Base-by-base conservation (phyloP, 1,140 invertebrate genomes). In the Drosophila parabipectinata region DNA sequence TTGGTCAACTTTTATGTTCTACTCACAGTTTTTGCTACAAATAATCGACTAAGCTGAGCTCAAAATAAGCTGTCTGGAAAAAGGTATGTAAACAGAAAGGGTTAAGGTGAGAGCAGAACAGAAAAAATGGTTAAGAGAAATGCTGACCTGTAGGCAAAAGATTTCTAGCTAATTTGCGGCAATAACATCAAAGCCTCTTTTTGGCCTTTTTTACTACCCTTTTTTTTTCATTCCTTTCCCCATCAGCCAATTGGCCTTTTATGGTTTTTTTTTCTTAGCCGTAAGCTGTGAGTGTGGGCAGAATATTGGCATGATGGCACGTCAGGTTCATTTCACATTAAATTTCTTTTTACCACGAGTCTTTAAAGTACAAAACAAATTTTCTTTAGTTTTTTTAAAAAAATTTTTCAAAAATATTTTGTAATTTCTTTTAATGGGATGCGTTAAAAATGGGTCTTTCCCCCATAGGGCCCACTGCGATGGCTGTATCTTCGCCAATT, bases 141-240 rank as follows among this genome's bases (percentile, higher is more conserved):
- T 51, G 51, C 32, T 67, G 72, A 81, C 84, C 69, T 76, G 56
- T 57, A 45, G 67, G 45, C 60, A 83, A 87, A 87, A 87, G 83
- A 88, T 83, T 88, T 88, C 76, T 87, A 83, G 83, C 83, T 87
- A 87, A 87, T 87, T 87, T 87, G 83, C 83, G 75, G 83, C 83
- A 87, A 88, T 87, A 87, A 87, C 83, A 87, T 88, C 83, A 87
- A 87, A 44, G 83, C 79, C 55, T 75, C 76, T 73, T 88, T 77
- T 73, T 66, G 47, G 51, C 61, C 79, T 81, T 18, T 85, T 85
- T 76, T 66, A 47, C 62, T 77, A 67, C 77, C 77, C 64, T 74
- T 78, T 87, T 78, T 87, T 71, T 34, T 44, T 9, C 50, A 47
- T 69, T 15, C 64, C 41, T 54, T 50, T 26, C 15, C 57, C 51